Percentiles rank a stretch among this genome's conserved stretches.
Evolutionary conservation across 2,888 invertebrate genomes (phyloP).

Genomic region (Falcaria lacertinaria): DNA sequence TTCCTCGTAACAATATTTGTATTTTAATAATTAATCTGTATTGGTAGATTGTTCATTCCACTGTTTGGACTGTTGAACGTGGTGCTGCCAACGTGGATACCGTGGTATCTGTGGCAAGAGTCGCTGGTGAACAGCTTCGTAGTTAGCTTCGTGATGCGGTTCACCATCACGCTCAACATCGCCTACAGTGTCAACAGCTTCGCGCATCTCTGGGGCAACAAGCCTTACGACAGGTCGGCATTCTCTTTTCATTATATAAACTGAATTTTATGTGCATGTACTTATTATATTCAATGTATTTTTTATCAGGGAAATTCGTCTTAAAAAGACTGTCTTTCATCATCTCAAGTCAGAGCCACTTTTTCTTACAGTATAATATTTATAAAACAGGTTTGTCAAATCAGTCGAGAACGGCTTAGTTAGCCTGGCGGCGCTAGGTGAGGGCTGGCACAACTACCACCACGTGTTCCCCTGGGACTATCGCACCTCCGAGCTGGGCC

Average conservation of each 20-base stretch:
- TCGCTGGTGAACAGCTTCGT: slow-evolving; percentile 88
- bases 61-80: slow-evolving; percentile 85
- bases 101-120: slow-evolving; percentile 92
- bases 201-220: slow-evolving; percentile 95
- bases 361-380: too few species aligned
- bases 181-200: slow-evolving; percentile 97
- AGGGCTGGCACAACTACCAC: slow-evolving; percentile 92
- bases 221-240: slow-evolving; percentile 91
- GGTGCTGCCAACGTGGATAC: slow-evolving; percentile 85
- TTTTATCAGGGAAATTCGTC: too few species aligned
- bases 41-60: slow-evolving; percentile 82
- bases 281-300: too few species aligned
- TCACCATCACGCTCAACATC: slow-evolving; percentile 91
- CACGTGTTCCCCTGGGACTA: slow-evolving; percentile 89
- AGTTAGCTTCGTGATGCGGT: slow-evolving; percentile 90
- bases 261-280: too few species aligned
- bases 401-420: slow-evolving; percentile 86
- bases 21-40: background rate
- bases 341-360: too few species aligned
- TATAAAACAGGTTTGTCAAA: slow-evolving; percentile 85
- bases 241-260: slow-evolving; percentile 46
- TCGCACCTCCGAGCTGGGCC: slow-evolving; percentile 83
- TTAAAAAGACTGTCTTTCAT: too few species aligned
- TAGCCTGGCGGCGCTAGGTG: slow-evolving; percentile 87
- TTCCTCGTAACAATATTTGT: background rate